A percentile compares a stretch with the other conserved stretches of the same genome.
Evolutionary conservation across 1,140 invertebrate genomes (phyloP).

Genomic region (Diorhabda elongata): DNA sequence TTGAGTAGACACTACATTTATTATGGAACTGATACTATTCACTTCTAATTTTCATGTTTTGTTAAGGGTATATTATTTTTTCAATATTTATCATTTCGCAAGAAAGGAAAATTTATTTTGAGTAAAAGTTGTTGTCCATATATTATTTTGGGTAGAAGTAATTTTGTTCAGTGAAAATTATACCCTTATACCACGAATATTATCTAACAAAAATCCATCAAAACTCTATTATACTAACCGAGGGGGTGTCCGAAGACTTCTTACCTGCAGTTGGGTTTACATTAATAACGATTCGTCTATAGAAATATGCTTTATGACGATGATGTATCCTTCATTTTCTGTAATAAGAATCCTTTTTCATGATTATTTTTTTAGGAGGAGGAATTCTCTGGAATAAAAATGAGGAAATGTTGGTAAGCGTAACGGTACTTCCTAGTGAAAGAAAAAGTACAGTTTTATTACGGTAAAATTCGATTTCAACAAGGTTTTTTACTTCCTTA

Average conservation of each 20-base stretch:
- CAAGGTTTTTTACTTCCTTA: not conserved
- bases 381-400: not conserved
- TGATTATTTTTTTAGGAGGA: not conserved
- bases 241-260: not conserved
- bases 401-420: not conserved
- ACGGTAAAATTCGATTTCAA: not conserved
- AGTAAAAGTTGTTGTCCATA: too few species aligned
- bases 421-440: not conserved
- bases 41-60: too few species aligned
- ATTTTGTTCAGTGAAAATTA: too few species aligned
- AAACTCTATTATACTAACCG: not conserved
- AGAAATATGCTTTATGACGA: not conserved
- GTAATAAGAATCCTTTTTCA: conserved; percentile 1
- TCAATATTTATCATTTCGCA: too few species aligned
- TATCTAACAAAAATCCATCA: not conserved
- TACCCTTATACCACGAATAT: not conserved
- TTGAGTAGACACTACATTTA: too few species aligned
- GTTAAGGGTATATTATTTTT: too few species aligned
- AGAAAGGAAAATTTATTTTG: too few species aligned
- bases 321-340: not conserved
- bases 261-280: not conserved
- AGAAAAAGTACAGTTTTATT: conserved; percentile 1
- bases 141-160: too few species aligned
- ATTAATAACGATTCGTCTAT: not conserved
- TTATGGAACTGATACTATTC: too few species aligned